Evolutionary conservation across 2,888 invertebrate genomes (phyloP).

Genomic region (Idaea biselata): DNA sequence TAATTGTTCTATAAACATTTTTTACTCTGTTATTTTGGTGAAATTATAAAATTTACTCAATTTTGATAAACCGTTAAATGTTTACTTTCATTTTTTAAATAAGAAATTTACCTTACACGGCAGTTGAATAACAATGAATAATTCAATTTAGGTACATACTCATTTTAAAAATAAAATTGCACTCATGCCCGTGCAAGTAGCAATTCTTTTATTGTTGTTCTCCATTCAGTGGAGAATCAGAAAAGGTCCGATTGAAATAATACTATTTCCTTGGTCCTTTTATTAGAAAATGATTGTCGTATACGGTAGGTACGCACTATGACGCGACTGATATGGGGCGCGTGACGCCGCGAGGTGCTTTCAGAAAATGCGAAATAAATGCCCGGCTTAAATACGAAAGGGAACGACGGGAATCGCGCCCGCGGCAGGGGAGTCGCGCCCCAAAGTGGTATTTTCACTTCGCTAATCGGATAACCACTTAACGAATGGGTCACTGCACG

Average conservation of each 20-base stretch:
- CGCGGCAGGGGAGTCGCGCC: slow-evolving; percentile 74
- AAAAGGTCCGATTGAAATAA: not conserved
- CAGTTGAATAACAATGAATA: too few species aligned
- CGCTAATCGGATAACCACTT: slow-evolving; percentile 83
- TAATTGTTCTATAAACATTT: slow-evolving; percentile 61
- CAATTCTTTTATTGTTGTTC: not conserved
- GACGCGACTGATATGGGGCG: slow-evolving; percentile 40
- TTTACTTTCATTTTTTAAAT: too few species aligned
- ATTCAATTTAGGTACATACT: too few species aligned
- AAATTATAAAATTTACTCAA: not conserved
- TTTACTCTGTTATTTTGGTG: slow-evolving; percentile 11
- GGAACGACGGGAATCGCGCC: slow-evolving; percentile 67
- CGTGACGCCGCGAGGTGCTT: slow-evolving; percentile 59
- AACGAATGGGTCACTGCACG: slow-evolving; percentile 81
- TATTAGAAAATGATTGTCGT: not conserved
- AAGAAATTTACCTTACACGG: too few species aligned
- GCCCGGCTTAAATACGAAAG: slow-evolving; percentile 76
- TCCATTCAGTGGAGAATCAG: too few species aligned
- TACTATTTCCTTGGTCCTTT: not conserved
- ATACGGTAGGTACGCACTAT: slow-evolving; percentile 51
- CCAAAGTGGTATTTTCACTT: slow-evolving; percentile 82
- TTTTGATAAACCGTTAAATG: not conserved
- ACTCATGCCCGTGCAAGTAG: not conserved
- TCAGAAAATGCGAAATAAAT: slow-evolving; percentile 78
- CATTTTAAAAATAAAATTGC: too few species aligned